A percentile compares a stretch with the other conserved stretches of the same genome.
Evolutionary conservation across 2,888 invertebrate genomes (phyloP).

Genomic region (Chelonus formosanus): DNA sequence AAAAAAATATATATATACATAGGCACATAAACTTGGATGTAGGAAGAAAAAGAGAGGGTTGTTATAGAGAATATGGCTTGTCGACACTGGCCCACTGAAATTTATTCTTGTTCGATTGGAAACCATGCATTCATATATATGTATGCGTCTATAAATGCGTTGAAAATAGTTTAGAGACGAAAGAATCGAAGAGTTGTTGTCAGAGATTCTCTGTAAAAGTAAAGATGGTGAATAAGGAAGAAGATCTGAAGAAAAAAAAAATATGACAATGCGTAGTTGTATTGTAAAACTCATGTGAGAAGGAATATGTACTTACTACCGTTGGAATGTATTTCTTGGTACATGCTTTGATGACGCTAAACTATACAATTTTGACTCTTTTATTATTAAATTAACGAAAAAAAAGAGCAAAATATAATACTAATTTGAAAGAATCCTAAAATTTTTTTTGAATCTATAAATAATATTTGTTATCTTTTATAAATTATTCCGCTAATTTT

Average conservation of each 20-base stretch:
- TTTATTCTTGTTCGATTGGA: conserved; percentile 27
- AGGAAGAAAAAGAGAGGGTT: not conserved
- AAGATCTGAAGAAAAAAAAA: conserved; percentile 11
- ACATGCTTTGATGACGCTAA: conserved; percentile 7
- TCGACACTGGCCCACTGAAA: conserved; percentile 18
- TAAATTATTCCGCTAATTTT: not conserved
- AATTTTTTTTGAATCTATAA: not conserved
- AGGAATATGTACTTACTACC: conserved; percentile 28
- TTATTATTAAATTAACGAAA: conserved; percentile 21
- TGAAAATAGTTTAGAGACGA: conserved; percentile 18
- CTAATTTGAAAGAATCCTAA: not conserved
- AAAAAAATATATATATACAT: not conserved
- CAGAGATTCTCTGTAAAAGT: conserved; percentile 3
- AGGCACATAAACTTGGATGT: not conserved
- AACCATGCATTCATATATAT: conserved; percentile 16
- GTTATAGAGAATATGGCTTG: conserved; percentile 2
- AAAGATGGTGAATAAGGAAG: conserved; percentile 9
- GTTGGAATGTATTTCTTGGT: conserved; percentile 8
- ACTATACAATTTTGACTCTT: conserved; percentile 3
- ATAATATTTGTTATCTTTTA: not conserved
- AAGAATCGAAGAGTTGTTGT: conserved; percentile 13
- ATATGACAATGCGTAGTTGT: conserved; percentile 29
- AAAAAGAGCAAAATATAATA: not conserved
- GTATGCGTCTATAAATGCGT: conserved; percentile 21
- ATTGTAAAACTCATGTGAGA: conserved; percentile 25